Percentiles rank a stretch among this genome's conserved stretches.
phyloP scores from a whole-genome alignment of 2,797 vertebrate genomes.

The Acanthornis magna region DNA sequence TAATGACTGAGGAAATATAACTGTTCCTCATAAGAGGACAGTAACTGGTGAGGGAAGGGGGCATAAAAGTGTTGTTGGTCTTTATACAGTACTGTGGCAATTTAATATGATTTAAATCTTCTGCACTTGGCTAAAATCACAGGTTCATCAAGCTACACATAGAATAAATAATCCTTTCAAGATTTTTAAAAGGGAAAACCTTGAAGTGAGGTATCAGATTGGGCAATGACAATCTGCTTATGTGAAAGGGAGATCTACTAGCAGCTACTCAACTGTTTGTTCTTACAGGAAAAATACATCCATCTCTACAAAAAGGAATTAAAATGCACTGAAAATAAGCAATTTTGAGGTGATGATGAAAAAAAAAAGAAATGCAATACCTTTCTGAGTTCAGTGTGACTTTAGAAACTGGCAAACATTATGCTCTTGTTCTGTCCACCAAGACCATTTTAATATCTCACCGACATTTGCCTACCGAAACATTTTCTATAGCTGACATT shows the following conservation, averaged over 20 bases:
- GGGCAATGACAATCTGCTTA: neutral
- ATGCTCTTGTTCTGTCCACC: neutral
- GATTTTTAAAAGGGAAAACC: neutral
- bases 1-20: neutral
- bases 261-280: neutral
- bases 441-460: neutral
- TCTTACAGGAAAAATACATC: neutral
- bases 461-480: neutral
- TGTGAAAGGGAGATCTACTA: neutral
- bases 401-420: neutral
- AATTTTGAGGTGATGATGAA: neutral
- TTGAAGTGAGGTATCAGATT: neutral
- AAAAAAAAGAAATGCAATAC: neutral
- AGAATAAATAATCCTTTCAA: neutral
- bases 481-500: neutral
- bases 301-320: neutral
- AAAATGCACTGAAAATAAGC: neutral
- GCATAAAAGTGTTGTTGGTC: neutral
- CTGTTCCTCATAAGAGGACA: neutral
- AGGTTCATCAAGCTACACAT: neutral
- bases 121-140: neutral
- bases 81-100: neutral
- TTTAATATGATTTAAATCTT: neutral
- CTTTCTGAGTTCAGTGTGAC: neutral
- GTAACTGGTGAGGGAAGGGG: rapidly evolving